Conservation (phyloP, 2,888 invertebrate species). For the Autographa gamma region DNA sequence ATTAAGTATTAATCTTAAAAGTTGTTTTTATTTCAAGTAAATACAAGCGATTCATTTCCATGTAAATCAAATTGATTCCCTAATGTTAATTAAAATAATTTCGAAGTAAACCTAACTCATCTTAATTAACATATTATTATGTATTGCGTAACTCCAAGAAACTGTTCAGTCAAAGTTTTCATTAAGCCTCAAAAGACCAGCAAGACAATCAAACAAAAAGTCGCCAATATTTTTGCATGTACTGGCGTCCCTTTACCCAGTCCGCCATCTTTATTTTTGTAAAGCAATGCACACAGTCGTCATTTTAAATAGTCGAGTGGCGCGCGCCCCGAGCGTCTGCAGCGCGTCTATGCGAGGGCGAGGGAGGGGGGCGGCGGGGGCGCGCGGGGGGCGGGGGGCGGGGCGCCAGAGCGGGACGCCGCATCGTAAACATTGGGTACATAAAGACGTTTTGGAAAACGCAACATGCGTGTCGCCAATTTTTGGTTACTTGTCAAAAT, state of each 20-base stretch:
- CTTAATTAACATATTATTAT: not conserved
- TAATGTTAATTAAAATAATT: conserved; percentile 9
- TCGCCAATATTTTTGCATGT: conserved; percentile 55
- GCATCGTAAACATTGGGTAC: conserved; percentile 71
- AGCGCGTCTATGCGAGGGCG: conserved; percentile 63
- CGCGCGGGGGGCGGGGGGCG: conserved; percentile 70
- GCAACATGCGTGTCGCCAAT: conserved; percentile 43
- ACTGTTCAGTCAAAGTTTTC: conserved; percentile 34
- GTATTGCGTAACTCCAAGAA: conserved; percentile 37
- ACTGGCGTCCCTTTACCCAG: conserved; percentile 59
- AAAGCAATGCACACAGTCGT: conserved; percentile 79
- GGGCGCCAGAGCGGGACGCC: conserved; percentile 77
- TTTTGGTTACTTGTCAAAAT: conserved; percentile 7
- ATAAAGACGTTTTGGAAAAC: conserved; percentile 60
- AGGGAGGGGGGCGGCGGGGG: conserved; percentile 60
- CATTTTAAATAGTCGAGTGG: conserved; percentile 68
- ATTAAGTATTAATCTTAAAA: not conserved
- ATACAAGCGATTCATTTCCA: not conserved
- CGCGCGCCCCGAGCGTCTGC: conserved; percentile 66
- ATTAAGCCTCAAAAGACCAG: conserved; percentile 19
- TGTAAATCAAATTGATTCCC: not conserved
- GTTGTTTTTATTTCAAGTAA: not conserved
- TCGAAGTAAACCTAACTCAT: conserved; percentile 3
- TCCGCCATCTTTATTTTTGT: conserved; percentile 87
- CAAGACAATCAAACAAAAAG: conserved; percentile 31